Evolutionary conservation across 2,797 vertebrate genomes (phyloP).

Genomic region (Aldrovandia affinis): DNA sequence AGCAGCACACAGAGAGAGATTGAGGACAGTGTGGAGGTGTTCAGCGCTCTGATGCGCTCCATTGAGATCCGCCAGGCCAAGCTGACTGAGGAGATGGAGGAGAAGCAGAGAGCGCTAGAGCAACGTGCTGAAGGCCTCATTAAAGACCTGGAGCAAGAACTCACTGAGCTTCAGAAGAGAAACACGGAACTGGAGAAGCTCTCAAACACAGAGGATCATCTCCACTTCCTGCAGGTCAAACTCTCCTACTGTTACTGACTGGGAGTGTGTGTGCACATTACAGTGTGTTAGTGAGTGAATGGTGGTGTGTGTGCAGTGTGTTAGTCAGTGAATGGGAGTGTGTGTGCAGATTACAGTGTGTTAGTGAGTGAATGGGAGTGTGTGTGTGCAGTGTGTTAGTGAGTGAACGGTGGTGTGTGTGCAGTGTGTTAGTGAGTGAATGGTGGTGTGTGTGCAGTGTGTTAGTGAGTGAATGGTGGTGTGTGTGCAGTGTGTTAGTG

Average conservation of each 20-base stretch:
- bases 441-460: not conserved
- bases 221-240: conserved; percentile 75
- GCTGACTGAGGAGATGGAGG: conserved; percentile 71
- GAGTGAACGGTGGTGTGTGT: not conserved
- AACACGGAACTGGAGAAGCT: conserved; percentile 69
- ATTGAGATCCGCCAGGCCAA: conserved; percentile 70
- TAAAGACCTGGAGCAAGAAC: conserved; percentile 60
- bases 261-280: not conserved
- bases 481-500: not conserved
- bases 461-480: not conserved
- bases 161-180: conserved; percentile 53
- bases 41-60: conserved; percentile 69
- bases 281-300: not conserved
- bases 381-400: not conserved
- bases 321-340: not conserved
- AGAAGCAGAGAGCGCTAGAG: conserved; percentile 63
- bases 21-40: conserved; percentile 70
- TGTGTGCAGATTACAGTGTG: not conserved
- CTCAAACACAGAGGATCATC: conserved; percentile 71
- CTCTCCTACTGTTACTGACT: conserved; percentile 6
- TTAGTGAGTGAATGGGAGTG: not conserved
- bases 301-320: not conserved
- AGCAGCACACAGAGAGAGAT: conserved; percentile 67
- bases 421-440: not conserved
- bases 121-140: conserved; percentile 66